Evolutionary conservation across 2,888 invertebrate species (phyloP).

Genomic region (Argyra leucocephala): DNA sequence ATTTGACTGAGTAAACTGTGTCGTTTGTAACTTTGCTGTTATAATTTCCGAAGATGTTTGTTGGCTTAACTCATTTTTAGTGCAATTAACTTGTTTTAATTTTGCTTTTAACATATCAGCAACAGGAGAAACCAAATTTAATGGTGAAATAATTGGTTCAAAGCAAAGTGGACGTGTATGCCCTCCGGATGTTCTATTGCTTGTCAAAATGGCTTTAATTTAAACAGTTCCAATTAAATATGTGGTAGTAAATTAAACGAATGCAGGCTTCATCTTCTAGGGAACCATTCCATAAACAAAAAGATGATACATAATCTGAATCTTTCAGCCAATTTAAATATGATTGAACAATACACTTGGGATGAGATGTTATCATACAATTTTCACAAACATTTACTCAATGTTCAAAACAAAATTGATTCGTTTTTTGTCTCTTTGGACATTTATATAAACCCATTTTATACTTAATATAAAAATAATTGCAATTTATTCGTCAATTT

Average conservation of each 20-base stretch:
- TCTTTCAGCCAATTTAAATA: constrained; percentile 97
- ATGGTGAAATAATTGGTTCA: constrained; percentile 69
- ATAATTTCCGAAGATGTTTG: constrained; percentile 50
- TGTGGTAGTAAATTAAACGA: constrained; percentile 87
- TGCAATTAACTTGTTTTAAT: constrained; percentile 89
- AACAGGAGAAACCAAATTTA: constrained; percentile 82
- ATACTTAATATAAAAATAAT: background rate
- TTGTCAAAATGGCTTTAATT: constrained; percentile 74
- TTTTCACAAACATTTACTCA: constrained; percentile 98
- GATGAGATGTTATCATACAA: constrained; percentile 94
- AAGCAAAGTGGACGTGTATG: constrained; percentile 86
- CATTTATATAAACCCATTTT: constrained; percentile 97
- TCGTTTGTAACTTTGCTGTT: constrained; percentile 20
- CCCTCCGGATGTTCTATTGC: constrained; percentile 90
- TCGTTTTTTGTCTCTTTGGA: constrained; percentile 92
- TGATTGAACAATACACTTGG: constrained; percentile 96
- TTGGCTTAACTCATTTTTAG: constrained; percentile 84
- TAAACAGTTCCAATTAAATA: constrained; percentile 93
- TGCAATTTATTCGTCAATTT: too few relatives aligned
- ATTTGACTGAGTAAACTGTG: constrained; percentile 29
- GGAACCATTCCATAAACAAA: constrained; percentile 76
- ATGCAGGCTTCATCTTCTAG: constrained; percentile 75
- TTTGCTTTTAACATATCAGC: constrained; percentile 80
- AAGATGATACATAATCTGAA: constrained; percentile 91
- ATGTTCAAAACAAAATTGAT: constrained; percentile 98